Conservation (phyloP, 2,888 invertebrate species). For the Neoascia interrupta region DNA sequence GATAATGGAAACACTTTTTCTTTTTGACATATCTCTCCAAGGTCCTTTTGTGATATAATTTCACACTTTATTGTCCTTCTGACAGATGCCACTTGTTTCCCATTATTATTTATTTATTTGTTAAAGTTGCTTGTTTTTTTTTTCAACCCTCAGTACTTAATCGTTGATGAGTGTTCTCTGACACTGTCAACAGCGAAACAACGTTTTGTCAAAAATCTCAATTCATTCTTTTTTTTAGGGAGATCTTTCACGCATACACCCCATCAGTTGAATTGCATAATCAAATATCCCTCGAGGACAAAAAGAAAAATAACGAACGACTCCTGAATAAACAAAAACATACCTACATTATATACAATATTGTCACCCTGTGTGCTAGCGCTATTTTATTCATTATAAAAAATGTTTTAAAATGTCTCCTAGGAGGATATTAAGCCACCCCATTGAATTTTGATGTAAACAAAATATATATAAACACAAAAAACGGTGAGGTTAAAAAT, state of each 20-base stretch:
- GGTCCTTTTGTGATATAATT: conserved; percentile 72
- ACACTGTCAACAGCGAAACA: conserved; percentile 33
- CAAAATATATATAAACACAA: conserved; percentile 22
- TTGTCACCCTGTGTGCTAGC: conserved; percentile 44
- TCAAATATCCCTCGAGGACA: conserved; percentile 32
- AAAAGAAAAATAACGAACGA: conserved; percentile 30
- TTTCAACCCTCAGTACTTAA: conserved; percentile 49
- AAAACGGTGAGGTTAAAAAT: conserved; percentile 55
- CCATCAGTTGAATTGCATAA: conserved; percentile 34
- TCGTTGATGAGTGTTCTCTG: conserved; percentile 47
- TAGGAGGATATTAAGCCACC: too few relatives aligned
- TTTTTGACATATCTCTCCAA: conserved; percentile 51
- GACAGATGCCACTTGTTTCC: conserved; percentile 78
- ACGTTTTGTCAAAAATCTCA: conserved; percentile 47
- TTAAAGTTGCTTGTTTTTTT: conserved; percentile 39
- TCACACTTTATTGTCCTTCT: conserved; percentile 76
- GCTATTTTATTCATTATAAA: conserved; percentile 45
- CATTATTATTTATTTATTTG: conserved; percentile 70
- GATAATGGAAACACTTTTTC: neutral
- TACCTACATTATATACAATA: too few relatives aligned
- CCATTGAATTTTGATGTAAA: conserved; percentile 22
- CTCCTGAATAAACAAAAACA: conserved; percentile 65
- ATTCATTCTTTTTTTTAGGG: conserved; percentile 38
- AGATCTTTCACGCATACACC: conserved; percentile 34
- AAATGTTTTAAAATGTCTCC: too few relatives aligned